Base-by-base conservation (phyloP, 2,888 invertebrate species). In the Dicyrtomina minuta region DNA sequence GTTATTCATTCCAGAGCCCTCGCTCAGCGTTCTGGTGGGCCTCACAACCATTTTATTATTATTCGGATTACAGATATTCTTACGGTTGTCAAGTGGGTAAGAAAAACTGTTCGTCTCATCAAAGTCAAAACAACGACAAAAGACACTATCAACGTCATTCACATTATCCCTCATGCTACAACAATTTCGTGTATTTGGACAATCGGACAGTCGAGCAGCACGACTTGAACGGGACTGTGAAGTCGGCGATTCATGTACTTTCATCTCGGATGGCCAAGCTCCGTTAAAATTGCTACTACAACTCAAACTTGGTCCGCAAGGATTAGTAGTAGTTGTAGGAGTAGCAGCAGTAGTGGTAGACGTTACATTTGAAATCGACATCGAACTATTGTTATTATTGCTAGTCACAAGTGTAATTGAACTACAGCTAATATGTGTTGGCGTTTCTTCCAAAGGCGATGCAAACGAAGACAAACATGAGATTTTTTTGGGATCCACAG, bases 341-440 rank as follows among this genome's bases (percentile, higher is more conserved):
- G 26, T 24, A 53, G 15, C 5, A 5, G 5, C 17, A 8, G 46
- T 15, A 46, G 15, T 46, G 17, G 12, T 53, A 10, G n/a, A 26
- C 3, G 51, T 49, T 49, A n/a, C n/a, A n/a, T n/a, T n/a, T n/a
- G n/a, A n/a, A n/a, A n/a, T n/a, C n/a, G n/a, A n/a, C n/a, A n/a
- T n/a, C n/a, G 17, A 12, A 60, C 24, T 44, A 44, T 60, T 60
- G 22, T 60, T 60, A 44, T 60, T 41, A 44, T 58, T 58, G 27
- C 44, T 60, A 62, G 62, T 46, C 27, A 62, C 62, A 62, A 62
- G 62, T 22, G 51, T 64, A 39, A 64, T 64, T 33, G 64, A 64
- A 46, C 51, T 64, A 53, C 49, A 51, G 22, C 64, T 64, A 64
- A 64, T 51, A 22, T 64, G 53, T 22, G 43, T 46, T 26, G 15